Conservation (phyloP, 2,113 vertebrate species). For the Pungitius pungitius region DNA sequence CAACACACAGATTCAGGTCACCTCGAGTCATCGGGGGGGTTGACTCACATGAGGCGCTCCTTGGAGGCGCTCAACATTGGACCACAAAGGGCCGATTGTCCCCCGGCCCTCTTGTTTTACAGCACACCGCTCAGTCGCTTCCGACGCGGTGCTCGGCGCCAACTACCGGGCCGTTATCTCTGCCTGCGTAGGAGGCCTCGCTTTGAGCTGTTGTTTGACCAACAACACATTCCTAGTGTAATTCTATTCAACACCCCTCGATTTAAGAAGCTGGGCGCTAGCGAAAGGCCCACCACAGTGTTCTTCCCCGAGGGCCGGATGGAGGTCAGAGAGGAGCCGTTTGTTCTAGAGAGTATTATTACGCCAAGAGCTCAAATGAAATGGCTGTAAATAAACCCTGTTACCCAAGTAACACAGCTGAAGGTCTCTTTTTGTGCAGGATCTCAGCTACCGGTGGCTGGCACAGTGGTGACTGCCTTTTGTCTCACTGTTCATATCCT, state of each 20-base stretch:
- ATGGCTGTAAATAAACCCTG: constrained; percentile 68
- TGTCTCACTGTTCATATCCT: not conserved
- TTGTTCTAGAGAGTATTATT: constrained; percentile 65
- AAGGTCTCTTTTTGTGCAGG: constrained; percentile 46
- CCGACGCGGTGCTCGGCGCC: not conserved
- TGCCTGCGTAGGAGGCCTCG: not conserved
- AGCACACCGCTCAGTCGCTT: constrained; percentile 27
- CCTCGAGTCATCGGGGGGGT: constrained; percentile 56
- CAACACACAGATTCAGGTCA: constrained; percentile 41
- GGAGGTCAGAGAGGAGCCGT: constrained; percentile 49
- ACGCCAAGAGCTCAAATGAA: constrained; percentile 60
- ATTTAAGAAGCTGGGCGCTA: constrained; percentile 47
- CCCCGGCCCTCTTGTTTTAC: constrained; percentile 49
- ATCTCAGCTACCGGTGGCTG: not conserved
- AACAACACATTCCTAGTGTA: not conserved
- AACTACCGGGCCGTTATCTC: constrained; percentile 10
- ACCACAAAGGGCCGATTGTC: constrained; percentile 63
- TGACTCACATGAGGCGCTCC: constrained; percentile 62
- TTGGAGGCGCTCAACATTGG: not conserved
- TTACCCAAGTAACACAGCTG: constrained; percentile 68
- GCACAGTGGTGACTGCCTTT: not conserved
- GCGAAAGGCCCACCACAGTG: constrained; percentile 37
- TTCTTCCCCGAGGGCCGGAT: constrained; percentile 33
- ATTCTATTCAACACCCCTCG: constrained; percentile 4
- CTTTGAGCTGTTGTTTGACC: constrained; percentile 14